These are phyloP conservation scores for Galeopsomyia nigrocyanea DNA, from an alignment of 2,888 invertebrate genomes.

Conservation along the genomic window DNA sequence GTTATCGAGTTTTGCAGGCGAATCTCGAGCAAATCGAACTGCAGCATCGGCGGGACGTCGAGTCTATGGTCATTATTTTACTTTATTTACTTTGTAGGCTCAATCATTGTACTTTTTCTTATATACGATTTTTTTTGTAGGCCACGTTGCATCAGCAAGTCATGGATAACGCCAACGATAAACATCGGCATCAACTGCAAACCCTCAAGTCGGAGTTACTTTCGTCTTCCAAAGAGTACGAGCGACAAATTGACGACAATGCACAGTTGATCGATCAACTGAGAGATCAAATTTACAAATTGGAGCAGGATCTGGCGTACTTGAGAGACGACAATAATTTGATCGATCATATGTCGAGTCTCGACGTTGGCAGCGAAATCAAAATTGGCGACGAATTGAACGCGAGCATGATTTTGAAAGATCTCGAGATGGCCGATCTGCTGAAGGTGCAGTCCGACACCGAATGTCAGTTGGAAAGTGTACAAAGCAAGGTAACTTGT, in stretches of 20 bases:
- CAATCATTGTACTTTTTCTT: neutral
- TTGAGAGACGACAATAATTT: too few relatives aligned
- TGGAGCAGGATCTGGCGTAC: too few relatives aligned
- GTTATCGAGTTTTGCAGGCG: slow-evolving; percentile 51
- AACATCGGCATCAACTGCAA: slow-evolving; percentile 53
- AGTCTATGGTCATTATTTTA: slow-evolving; percentile 55
- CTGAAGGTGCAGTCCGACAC: slow-evolving; percentile 45
- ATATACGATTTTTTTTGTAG: slow-evolving; percentile 48
- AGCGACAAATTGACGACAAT: neutral
- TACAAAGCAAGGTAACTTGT: slow-evolving; percentile 48
- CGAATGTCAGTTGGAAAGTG: slow-evolving; percentile 45
- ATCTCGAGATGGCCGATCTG: slow-evolving; percentile 48
- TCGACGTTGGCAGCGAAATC: slow-evolving; percentile 48
- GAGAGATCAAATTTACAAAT: neutral
- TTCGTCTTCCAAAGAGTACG: slow-evolving; percentile 41
- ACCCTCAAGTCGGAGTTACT: slow-evolving; percentile 53
- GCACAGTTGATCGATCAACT: too few relatives aligned
- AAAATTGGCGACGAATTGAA: slow-evolving; percentile 50
- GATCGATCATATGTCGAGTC: too few relatives aligned
- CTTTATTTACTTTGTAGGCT: neutral
- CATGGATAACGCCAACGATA: slow-evolving; percentile 53
- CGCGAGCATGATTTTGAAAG: slow-evolving; percentile 42
- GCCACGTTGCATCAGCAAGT: slow-evolving; percentile 59
- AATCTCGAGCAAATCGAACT: slow-evolving; percentile 54
- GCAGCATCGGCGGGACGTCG: slow-evolving; percentile 58